Conservation (phyloP, 2,888 invertebrate species). For the Drosophila imparisetae region DNA sequence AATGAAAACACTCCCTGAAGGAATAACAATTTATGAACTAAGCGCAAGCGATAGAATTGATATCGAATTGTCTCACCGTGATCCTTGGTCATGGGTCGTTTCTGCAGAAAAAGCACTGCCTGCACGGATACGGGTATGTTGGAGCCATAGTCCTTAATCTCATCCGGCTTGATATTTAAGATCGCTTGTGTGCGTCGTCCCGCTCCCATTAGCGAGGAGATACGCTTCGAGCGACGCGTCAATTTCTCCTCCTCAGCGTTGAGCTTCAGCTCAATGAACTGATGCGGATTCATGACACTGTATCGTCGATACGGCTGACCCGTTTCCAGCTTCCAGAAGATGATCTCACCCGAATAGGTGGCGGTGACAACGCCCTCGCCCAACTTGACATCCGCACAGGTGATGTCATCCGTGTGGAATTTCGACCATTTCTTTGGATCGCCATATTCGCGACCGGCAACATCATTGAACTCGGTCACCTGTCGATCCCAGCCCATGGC, state of each 20-base stretch:
- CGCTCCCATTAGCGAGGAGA: constrained; percentile 4
- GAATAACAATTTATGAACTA: no score
- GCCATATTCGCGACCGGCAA: constrained; percentile 85
- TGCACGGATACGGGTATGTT: constrained; percentile 87
- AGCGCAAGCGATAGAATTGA: accelerated
- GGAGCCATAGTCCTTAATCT: constrained; percentile 44
- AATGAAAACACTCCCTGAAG: constrained; percentile 88
- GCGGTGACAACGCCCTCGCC: constrained; percentile 90
- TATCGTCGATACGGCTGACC: constrained; percentile 89
- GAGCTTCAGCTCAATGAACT: constrained; percentile 81
- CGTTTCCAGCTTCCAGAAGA: constrained; percentile 93
- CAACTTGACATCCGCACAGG: constrained; percentile 88
- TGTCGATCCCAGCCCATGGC: constrained; percentile 92
- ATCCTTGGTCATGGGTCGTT: constrained; percentile 86
- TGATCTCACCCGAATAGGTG: constrained; percentile 91
- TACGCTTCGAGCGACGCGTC: constrained; percentile 42
- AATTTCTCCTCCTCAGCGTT: constrained; percentile 48
- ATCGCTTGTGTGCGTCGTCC: not conserved
- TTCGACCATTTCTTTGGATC: constrained; percentile 89
- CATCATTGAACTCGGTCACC: constrained; percentile 89
- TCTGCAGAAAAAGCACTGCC: constrained; percentile 88
- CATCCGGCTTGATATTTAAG: constrained; percentile 22
- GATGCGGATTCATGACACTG: constrained; percentile 83
- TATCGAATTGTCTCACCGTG: constrained; percentile 76
- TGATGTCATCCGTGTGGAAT: constrained; percentile 90